These are phyloP conservation scores for Malaclemys terrapin DNA, from an alignment of 2,113 vertebrate species.

Conservation along the genomic window DNA sequence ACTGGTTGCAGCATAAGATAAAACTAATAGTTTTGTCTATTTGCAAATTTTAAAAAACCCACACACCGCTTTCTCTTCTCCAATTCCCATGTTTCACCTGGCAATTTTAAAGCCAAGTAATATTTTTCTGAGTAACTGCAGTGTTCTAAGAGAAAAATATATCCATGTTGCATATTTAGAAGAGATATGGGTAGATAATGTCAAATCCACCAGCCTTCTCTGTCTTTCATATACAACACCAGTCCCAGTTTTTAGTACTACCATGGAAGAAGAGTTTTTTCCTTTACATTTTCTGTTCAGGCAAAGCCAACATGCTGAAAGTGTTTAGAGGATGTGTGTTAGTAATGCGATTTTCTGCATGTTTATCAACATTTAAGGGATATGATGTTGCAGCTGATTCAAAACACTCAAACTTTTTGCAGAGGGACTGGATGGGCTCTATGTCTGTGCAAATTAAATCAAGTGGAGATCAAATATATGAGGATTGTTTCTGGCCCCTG, in stretches of 20 bases:
- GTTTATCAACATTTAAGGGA: neutral
- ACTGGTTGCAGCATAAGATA: neutral
- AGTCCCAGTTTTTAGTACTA: neutral
- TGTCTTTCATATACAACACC: neutral
- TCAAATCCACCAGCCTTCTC: neutral
- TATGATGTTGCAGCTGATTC: neutral
- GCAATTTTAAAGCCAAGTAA: neutral
- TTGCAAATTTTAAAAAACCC: neutral
- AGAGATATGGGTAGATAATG: neutral
- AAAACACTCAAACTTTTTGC: neutral
- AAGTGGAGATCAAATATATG: neutral
- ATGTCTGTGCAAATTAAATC: too few species aligned
- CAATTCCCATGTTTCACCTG: neutral
- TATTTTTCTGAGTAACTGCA: neutral
- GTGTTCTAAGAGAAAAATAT: neutral
- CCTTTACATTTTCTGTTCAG: neutral
- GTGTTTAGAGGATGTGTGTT: neutral
- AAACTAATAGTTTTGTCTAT: neutral
- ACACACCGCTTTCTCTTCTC: neutral
- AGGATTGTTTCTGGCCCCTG: neutral
- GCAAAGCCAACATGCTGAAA: neutral
- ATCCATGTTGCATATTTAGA: neutral
- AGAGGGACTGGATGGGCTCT: neutral
- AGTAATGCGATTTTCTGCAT: neutral
- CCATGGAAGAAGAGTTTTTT: neutral